Evolutionary conservation across 2,888 invertebrate species (phyloP).

Genomic region (Gymnocheta viridis): DNA sequence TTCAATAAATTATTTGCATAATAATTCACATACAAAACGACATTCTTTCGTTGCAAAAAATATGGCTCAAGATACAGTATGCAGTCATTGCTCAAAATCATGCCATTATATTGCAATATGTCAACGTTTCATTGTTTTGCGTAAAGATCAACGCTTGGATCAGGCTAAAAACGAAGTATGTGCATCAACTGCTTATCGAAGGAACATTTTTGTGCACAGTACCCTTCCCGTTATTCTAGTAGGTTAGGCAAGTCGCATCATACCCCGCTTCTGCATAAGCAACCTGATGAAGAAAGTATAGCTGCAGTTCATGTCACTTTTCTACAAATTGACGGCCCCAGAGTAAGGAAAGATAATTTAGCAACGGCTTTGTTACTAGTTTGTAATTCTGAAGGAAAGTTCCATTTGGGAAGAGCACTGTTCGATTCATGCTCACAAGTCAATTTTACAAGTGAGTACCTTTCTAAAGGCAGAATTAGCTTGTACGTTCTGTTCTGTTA

Average conservation of each 20-base stretch:
- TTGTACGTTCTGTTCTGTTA: too few relatives aligned
- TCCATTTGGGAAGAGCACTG: background rate
- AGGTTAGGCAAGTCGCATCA: slow-evolving; percentile 71
- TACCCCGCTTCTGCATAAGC: slow-evolving; percentile 47
- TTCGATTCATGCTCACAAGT: slow-evolving; percentile 21
- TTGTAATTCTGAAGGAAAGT: background rate
- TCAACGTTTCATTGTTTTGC: too few relatives aligned
- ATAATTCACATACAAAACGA: background rate
- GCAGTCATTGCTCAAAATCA: slow-evolving; percentile 23
- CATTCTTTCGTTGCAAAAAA: background rate
- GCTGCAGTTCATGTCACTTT: slow-evolving; percentile 4
- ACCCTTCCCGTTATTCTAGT: too few relatives aligned
- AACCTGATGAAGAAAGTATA: slow-evolving; percentile 27
- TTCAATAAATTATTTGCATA: slow-evolving; percentile 14
- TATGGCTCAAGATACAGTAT: background rate
- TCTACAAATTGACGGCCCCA: background rate
- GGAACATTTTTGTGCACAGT: too few relatives aligned
- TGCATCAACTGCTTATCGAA: too few relatives aligned
- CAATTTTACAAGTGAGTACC: too few relatives aligned
- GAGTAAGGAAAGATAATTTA: background rate
- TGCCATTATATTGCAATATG: slow-evolving; percentile 23
- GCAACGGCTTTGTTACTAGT: slow-evolving; percentile 4
- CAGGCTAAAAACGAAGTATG: too few relatives aligned
- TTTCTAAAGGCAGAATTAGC: too few relatives aligned
- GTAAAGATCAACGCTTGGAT: too few relatives aligned